Base-by-base conservation (phyloP, 1,140 invertebrate genomes). In the Popillia japonica region DNA sequence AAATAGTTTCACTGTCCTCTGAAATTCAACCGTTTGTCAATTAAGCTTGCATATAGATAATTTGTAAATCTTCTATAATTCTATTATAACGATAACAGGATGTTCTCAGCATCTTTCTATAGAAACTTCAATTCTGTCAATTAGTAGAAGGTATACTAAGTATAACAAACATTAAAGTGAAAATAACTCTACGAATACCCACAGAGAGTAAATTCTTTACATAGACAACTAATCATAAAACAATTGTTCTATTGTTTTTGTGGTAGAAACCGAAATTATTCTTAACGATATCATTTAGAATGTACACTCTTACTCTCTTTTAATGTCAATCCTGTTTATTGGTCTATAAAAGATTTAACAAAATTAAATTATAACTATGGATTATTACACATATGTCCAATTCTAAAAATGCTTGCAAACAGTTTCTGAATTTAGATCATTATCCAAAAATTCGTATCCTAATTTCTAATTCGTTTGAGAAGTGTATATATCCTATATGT, bases 101-200 rank as follows among this genome's bases (percentile, higher is more conserved):
- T 55, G 0, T 55, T 55, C 48, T n/a, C 48, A 55, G 0, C 11
- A 55, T 55, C 48, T 55, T 14, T 7, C n/a, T 55, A n/a, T 55
- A 17, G n/a, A 55, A 55, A n/a, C 17, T 55, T 34, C 27, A 34
- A 34, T 34, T 34, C 27, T 55, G n/a, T 55, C 48, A 55, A 55
- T n/a, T 17, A 17, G 9, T 9, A 7, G 14, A 55, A 55, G 3
- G n/a, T n/a, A 55, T 55, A 55, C 2, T 3, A n/a, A 14, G 17
- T 7, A 55, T n/a, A 17, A 55, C 6, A 55, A 55, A 17, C 0
- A 55, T 55, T n/a, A 17, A 55, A 55, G 48, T 55, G 48, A 55
- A 55, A 55, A 55, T 55, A 55, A n/a, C n/a, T n/a, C n/a, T n/a
- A n/a, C n/a, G n/a, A n/a, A 55, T 55, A 55, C 48, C 6, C 48